Percentiles rank a stretch among this genome's conserved stretches.
phyloP scores from a whole-genome alignment of 1,140 invertebrate species.

The Zaprionus tsacasi region DNA sequence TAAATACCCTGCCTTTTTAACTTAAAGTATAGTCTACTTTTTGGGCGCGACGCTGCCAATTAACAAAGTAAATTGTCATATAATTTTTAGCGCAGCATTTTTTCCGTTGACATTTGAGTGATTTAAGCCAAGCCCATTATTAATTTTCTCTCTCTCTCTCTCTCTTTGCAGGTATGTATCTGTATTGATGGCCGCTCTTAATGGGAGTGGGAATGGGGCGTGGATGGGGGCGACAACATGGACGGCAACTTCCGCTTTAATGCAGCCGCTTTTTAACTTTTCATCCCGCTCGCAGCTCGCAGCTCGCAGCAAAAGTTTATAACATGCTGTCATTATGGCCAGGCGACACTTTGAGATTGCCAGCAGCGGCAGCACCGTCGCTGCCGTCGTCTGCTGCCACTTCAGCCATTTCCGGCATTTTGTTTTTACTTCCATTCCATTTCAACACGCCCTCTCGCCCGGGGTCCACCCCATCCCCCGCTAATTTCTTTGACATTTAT shows the following conservation, averaged over 20 bases:
- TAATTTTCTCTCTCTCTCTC: conserved; percentile 52
- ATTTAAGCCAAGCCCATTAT: conserved; percentile 52
- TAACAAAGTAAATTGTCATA: conserved; percentile 63
- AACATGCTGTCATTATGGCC: conserved; percentile 79
- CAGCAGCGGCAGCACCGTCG: background rate
- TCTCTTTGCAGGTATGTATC: conserved; percentile 72
- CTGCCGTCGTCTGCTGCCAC: conserved; percentile 19
- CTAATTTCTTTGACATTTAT: conserved; percentile 74
- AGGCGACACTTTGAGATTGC: conserved; percentile 68
- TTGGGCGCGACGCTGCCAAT: conserved; percentile 40
- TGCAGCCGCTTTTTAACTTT: conserved; percentile 60
- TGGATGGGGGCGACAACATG: background rate
- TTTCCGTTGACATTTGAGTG: conserved; percentile 34
- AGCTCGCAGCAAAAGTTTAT: conserved; percentile 48
- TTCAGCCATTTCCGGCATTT: conserved; percentile 58
- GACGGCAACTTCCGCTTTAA: conserved; percentile 54
- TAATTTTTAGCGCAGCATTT: background rate
- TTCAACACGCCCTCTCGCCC: background rate
- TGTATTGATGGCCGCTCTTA: conserved; percentile 33
- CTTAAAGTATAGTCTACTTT: conserved; percentile 9
- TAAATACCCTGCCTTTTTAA: conserved; percentile 17
- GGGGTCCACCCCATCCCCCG: background rate
- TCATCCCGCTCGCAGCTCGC: conserved; percentile 41
- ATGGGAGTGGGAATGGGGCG: background rate
- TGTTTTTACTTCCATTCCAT: conserved; percentile 25